Evolutionary conservation across 2,113 vertebrate genomes (phyloP), one percentile per base, ranked within the genome.

Genomic region (Bos indicus): DNA sequence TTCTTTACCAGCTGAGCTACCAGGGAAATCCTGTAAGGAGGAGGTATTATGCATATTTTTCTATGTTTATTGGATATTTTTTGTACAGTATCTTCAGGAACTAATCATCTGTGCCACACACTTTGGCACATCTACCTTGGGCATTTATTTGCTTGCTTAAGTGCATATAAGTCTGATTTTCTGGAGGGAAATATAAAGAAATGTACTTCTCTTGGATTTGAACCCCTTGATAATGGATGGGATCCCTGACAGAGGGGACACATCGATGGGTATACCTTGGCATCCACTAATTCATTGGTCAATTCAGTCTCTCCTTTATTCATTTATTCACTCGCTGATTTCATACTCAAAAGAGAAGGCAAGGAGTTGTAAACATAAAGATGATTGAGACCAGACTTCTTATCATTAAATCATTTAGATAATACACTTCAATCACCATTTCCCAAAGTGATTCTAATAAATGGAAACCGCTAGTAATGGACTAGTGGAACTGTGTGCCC

Each of bases 391-490:
- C 21, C 10, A 86, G n/a, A 91, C 51, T 90, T 91, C 19, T 91
- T 92, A 95, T 92, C 26, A 91, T 88, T 88, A 95, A 74, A 64
- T 62, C 54, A 88, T 86, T 52, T 67, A 90, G 64, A 85, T 77
- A 74, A 90, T 81, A 48, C 12, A 80, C 1, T 2, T 21, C 17
- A 51, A 48, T 52, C 19, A 86, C 30, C 46, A 78, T 51, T 95
- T 90, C 74, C 36, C n/a, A 59, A 74, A 97, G 40, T 59, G 80
- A 90, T 92, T 88, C 48, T 84, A 93, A 93, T 54, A 96, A 67
- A 82, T 40, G 59, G 30, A 97, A 93, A 57, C 14, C 30, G 26
- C 25, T 36, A 48, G 6, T 57, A 88, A 52, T 43, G 19, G 26
- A 92, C 57, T 74, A 23, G 67, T 40, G n/a, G 62, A 92, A 48